Evolutionary conservation across 2,888 invertebrate species (phyloP), one percentile per base, ranked within the genome.

Genomic region (Quadroppia sp.): DNA sequence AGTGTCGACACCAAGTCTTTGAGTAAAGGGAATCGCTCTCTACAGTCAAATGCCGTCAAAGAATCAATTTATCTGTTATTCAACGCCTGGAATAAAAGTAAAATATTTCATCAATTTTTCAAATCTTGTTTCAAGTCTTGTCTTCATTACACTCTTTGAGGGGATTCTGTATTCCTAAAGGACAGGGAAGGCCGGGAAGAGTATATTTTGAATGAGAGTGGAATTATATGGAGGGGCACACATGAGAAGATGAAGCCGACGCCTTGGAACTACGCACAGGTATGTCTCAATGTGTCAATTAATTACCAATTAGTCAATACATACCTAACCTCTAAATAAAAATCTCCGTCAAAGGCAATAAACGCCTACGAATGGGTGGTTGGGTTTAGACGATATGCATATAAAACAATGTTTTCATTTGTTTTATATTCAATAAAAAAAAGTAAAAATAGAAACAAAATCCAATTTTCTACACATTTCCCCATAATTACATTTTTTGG

Each of bases 41-140:
- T 61, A 15, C 71, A 28, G 11, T 30, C 71, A 0, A 71, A 73
- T 32, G 23, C 36, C 20, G 71, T 75, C 11, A 75, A 74, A n/a
- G 48, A 73, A n/a, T 72, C 76, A 0, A 32, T 78, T 30, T 77
- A 71, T 53, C 70, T 78, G 11, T 53, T 78, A 4, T 78, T 77
- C 36, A 78, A 78, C 72, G 77, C 78, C 11, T 78, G 78, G 78
- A 77, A 75, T 73, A 77, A 77, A 75, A 75, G 78, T 78, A 76
- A 76, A n/a, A n/a, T 45, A 45, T 45, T 17, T 50, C n/a, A n/a
- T n/a, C n/a, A n/a, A n/a, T n/a, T n/a, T n/a, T n/a, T n/a, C n/a
- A n/a, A 50, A 50, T 20, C 45, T 17, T 17, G 2, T 11, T 45
- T n/a, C 17, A 45, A 53, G 23, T 53, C 23, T 2, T 56, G 6